phyloP scores from a whole-genome alignment of 1,140 invertebrate genomes.

The Triops longicaudatus region DNA sequence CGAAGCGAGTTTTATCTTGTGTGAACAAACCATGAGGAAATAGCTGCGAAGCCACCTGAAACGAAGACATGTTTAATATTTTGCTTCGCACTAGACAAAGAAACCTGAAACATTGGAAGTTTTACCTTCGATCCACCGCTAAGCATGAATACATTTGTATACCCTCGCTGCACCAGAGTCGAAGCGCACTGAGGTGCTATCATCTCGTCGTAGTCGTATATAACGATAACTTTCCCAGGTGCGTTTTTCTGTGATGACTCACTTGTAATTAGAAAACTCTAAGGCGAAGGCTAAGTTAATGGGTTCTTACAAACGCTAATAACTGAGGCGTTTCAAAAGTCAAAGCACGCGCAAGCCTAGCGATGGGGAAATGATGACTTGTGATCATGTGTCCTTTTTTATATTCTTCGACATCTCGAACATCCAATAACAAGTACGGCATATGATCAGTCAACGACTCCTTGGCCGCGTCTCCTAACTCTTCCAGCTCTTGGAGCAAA shows the following conservation, averaged over 20 bases:
- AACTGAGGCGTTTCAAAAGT: constrained; percentile 44
- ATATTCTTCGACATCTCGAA: constrained; percentile 42
- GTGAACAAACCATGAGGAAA: background rate
- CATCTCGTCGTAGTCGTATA: constrained; percentile 47
- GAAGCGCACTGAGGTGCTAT: constrained; percentile 39
- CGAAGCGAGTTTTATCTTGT: background rate
- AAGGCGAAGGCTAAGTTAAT: background rate
- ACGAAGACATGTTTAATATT: background rate
- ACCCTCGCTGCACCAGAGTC: constrained; percentile 45
- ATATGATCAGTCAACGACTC: constrained; percentile 24
- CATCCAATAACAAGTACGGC: constrained; percentile 47
- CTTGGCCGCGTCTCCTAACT: background rate
- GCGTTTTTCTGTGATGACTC: constrained; percentile 40
- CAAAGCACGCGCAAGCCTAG: constrained; percentile 40
- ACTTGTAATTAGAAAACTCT: background rate
- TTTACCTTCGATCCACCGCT: constrained; percentile 41
- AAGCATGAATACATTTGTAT: constrained; percentile 47
- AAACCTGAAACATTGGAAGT: background rate
- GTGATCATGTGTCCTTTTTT: constrained; percentile 42
- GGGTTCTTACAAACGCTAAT: constrained; percentile 38
- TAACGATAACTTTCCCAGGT: constrained; percentile 43
- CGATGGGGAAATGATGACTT: constrained; percentile 41
- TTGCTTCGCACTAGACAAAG: background rate
- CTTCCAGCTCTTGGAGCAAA: constrained; percentile 29
- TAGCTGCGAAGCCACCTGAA: background rate